These are phyloP conservation scores for Bombus fervidus DNA, from an alignment of 1,140 invertebrate genomes.

Conservation along the genomic window DNA sequence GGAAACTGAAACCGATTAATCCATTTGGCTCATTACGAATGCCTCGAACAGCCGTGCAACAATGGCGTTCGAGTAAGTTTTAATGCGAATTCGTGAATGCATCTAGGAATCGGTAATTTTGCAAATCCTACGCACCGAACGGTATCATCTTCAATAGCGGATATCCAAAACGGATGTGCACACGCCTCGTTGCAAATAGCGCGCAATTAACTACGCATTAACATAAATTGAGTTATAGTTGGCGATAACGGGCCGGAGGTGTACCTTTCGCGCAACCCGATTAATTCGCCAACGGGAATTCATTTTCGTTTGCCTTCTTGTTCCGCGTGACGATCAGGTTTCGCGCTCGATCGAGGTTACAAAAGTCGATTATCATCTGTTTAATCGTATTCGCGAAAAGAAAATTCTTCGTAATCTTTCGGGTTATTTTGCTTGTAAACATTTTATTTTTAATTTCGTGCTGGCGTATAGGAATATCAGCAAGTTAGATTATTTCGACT, in stretches of 20 bases:
- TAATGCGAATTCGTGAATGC: not conserved
- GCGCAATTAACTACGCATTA: slow-evolving; percentile 49
- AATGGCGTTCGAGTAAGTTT: slow-evolving; percentile 4
- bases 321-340: not conserved
- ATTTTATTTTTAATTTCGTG: no score
- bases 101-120: slow-evolving; percentile 34
- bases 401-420: not conserved
- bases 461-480: no score
- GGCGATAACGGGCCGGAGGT: slow-evolving; percentile 4
- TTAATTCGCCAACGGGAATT: slow-evolving; percentile 18
- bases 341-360: slow-evolving; percentile 13
- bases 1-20: not conserved
- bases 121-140: not conserved
- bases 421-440: no score
- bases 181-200: not conserved
- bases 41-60: not conserved
- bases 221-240: slow-evolving; percentile 49
- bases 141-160: slow-evolving; percentile 40
- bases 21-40: slow-evolving; percentile 9
- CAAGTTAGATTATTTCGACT: no score
- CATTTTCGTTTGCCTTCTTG: slow-evolving; percentile 4
- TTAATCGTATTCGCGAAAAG: not conserved
- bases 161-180: slow-evolving; percentile 18
- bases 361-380: not conserved
- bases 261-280: slow-evolving; percentile 34